Percentiles rank a stretch among this genome's conserved stretches.
Evolutionary conservation across 2,797 vertebrate species (phyloP).

Genomic region (Gephyroberyx darwinii): DNA sequence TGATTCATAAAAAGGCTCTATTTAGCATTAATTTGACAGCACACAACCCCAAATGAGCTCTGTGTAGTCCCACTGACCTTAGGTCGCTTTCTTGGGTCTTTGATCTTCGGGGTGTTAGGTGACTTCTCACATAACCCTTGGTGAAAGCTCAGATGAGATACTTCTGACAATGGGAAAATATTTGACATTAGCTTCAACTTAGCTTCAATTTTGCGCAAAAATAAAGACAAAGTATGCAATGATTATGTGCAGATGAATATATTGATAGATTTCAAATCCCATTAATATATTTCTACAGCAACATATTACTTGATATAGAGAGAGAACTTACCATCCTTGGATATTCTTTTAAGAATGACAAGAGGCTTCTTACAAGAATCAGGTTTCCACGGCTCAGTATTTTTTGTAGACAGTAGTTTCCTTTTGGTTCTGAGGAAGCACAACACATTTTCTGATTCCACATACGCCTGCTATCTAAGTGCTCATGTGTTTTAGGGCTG

Average conservation of each 20-base stretch:
- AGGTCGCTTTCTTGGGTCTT: conserved; percentile 31
- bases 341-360: conserved; percentile 20
- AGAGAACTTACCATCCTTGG: conserved; percentile 50
- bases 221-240: neutral
- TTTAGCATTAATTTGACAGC: neutral
- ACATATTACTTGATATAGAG: neutral
- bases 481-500: neutral
- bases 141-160: neutral
- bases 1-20: neutral
- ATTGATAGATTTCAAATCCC: neutral
- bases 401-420: conserved; percentile 66
- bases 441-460: neutral
- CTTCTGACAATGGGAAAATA: conserved; percentile 37
- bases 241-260: neutral
- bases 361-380: conserved; percentile 57
- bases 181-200: neutral
- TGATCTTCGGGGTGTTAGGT: rapidly evolving
- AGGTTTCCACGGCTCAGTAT: conserved; percentile 58
- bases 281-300: neutral
- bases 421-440: conserved; percentile 69
- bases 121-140: neutral
- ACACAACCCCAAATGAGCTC: rapidly evolving
- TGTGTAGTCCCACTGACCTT: conserved; percentile 38
- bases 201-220: conserved; percentile 6
- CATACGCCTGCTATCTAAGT: neutral